These are phyloP conservation scores for Phorcus lineatus DNA, from an alignment of 2,888 invertebrate species.

Conservation along the genomic window DNA sequence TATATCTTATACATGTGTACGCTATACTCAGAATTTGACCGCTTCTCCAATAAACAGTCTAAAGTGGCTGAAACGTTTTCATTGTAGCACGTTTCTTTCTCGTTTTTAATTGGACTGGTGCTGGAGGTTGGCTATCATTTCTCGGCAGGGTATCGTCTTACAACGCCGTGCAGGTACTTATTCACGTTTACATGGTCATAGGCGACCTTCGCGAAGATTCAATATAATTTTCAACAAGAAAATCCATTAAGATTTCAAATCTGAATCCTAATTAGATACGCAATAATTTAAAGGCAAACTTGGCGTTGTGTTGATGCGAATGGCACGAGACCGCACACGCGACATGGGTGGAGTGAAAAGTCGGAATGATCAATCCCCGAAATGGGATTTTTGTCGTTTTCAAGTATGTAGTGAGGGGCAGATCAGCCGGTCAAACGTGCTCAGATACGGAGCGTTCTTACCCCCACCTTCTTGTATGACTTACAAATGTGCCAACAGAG, in stretches of 20 bases:
- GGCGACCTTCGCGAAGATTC: not conserved
- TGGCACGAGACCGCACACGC: not conserved
- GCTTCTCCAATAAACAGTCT: not conserved
- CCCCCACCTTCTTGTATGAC: too few species aligned
- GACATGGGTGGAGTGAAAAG: not conserved
- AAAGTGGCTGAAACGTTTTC: not conserved
- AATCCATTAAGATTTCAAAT: slow-evolving; percentile 5
- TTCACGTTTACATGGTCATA: not conserved
- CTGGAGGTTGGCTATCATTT: not conserved
- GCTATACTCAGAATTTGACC: not conserved
- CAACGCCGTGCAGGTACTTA: not conserved
- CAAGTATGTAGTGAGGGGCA: not conserved
- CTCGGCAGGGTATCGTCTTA: not conserved
- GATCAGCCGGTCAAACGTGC: not conserved
- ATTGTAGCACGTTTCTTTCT: slow-evolving; percentile 4
- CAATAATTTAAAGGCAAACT: slow-evolving; percentile 8
- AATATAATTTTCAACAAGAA: not conserved
- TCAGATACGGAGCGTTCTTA: not conserved
- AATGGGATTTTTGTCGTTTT: not conserved
- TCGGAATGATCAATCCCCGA: not conserved
- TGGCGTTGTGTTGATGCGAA: not conserved
- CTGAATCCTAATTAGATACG: slow-evolving; percentile 8
- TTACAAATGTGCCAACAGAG: too few species aligned
- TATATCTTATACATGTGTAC: not conserved
- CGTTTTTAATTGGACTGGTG: not conserved